phyloP scores from a whole-genome alignment of 2,113 vertebrate species.

The Silurus meridionalis region DNA sequence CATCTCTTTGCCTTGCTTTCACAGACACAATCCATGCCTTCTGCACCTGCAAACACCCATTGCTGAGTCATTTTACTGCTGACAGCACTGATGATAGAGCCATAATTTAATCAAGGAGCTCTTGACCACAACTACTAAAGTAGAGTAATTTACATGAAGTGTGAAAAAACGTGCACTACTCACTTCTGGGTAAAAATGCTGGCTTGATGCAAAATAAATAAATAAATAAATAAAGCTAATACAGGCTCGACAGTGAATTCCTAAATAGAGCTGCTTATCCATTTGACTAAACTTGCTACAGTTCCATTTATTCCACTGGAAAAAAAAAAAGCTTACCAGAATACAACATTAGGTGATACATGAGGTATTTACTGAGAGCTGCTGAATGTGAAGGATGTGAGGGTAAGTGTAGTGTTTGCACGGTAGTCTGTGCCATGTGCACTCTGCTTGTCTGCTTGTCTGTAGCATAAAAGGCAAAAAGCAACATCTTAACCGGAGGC shows the following conservation, averaged over 20 bases:
- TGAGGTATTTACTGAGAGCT: slow-evolving; percentile 9
- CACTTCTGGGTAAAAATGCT: slow-evolving; percentile 15
- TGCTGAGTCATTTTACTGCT: slow-evolving; percentile 42
- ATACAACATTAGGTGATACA: neutral
- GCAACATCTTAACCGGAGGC: slow-evolving; percentile 15
- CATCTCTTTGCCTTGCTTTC: slow-evolving; percentile 33
- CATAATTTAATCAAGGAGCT: slow-evolving; percentile 49
- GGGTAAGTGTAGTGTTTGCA: neutral
- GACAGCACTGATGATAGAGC: slow-evolving; percentile 42
- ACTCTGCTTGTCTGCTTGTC: slow-evolving; percentile 3
- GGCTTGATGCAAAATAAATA: neutral
- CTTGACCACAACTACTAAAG: slow-evolving; percentile 49
- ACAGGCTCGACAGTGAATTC: slow-evolving; percentile 27
- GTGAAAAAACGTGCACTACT: slow-evolving; percentile 34
- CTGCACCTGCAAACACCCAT: slow-evolving; percentile 62
- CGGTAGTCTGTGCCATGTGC: neutral
- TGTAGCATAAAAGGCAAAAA: slow-evolving; percentile 6
- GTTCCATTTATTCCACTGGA: slow-evolving; percentile 7
- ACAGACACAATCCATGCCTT: slow-evolving; percentile 56
- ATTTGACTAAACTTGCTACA: slow-evolving; percentile 2
- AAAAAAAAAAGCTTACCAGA: slow-evolving; percentile 4
- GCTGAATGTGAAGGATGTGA: slow-evolving; percentile 14
- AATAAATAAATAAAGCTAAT: neutral
- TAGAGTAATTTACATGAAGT: slow-evolving; percentile 45
- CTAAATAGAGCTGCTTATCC: slow-evolving; percentile 31